Percentiles rank a stretch among this genome's conserved stretches.
Conservation (phyloP, 2,888 invertebrate genomes). For the Dysmachus trigonus region DNA sequence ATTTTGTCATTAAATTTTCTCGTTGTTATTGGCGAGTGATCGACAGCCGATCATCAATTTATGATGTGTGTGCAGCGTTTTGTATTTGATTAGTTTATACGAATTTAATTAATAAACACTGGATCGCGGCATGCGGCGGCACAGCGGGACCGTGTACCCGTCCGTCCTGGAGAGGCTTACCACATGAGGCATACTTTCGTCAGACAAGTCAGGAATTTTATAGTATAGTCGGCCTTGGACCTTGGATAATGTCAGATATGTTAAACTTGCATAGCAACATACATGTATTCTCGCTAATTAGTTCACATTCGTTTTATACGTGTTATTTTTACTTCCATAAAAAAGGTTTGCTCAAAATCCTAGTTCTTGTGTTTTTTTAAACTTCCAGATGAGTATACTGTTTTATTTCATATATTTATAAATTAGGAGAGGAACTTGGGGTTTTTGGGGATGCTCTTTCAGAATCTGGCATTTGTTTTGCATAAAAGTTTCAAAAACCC, state of each 20-base stretch:
- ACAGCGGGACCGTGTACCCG: not conserved
- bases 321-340: no score
- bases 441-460: no score
- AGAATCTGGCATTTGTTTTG: no score
- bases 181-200: not conserved
- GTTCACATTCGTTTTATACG: not conserved
- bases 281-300: not conserved
- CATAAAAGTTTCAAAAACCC: no score
- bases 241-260: not conserved
- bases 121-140: not conserved
- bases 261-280: not conserved
- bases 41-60: conserved; percentile 43
- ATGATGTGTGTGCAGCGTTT: conserved; percentile 37
- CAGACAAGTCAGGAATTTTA: not conserved
- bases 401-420: no score
- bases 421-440: no score
- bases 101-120: conserved; percentile 54
- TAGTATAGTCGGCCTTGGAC: not conserved
- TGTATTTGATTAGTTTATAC: conserved; percentile 53
- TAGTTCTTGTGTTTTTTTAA: no score
- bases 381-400: no score
- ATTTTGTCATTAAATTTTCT: conserved; percentile 43
- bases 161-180: not conserved
- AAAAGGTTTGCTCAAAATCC: no score
- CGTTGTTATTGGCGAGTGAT: conserved; percentile 38